Evolutionary conservation across 2,797 vertebrate genomes (phyloP).

Genomic region (Brachyrhaphis roseni): DNA sequence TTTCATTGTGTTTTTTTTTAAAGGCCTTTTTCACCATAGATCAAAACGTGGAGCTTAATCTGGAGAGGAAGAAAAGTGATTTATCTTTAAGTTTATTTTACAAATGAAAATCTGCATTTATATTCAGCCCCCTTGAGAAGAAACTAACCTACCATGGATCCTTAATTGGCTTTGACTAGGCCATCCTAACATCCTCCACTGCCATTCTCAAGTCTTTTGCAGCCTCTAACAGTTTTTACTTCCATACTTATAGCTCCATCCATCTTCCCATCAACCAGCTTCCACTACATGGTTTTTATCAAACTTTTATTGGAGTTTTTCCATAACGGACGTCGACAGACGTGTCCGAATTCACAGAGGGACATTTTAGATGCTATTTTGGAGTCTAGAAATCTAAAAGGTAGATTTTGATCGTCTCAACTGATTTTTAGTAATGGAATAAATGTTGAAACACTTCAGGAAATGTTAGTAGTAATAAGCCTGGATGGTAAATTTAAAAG

Average conservation of each 20-base stretch:
- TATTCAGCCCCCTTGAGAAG: background rate
- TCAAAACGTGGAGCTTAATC: background rate
- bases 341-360: background rate
- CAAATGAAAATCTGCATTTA: background rate
- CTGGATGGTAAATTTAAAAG: conserved; percentile 21
- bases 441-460: conserved; percentile 12
- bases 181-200: background rate
- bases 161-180: background rate
- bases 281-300: background rate
- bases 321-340: background rate
- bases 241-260: background rate
- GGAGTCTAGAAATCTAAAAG: background rate
- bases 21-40: background rate
- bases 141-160: background rate
- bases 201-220: background rate
- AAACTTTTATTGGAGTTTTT: background rate
- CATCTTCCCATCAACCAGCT: background rate
- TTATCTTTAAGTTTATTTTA: background rate
- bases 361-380: background rate
- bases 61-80: background rate
- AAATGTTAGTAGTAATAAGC: conserved; percentile 43
- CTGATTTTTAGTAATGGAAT: background rate
- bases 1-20: background rate
- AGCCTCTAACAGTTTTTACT: background rate
- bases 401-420: background rate